Evolutionary conservation across 2,888 invertebrate species (phyloP).

Genomic region (Salpingus planirostris): DNA sequence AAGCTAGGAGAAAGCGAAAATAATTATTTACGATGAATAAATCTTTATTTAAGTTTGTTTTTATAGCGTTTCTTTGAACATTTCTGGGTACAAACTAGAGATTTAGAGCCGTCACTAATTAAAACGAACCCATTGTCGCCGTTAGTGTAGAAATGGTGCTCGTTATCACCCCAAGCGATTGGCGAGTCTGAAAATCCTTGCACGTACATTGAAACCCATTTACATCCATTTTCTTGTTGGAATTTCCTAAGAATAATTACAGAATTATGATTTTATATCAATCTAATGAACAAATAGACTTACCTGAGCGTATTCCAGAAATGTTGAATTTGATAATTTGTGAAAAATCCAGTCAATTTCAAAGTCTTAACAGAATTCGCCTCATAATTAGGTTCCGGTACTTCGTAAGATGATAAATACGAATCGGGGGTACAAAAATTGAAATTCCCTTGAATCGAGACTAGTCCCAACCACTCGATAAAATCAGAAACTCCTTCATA

Average conservation of each 20-base stretch:
- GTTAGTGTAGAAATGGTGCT: conserved; percentile 44
- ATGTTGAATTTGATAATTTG: too few species aligned
- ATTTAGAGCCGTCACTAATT: too few species aligned
- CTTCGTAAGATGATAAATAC: background rate
- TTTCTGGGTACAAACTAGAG: conserved; percentile 33
- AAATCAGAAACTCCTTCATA: background rate
- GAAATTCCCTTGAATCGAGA: background rate
- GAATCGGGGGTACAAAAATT: background rate
- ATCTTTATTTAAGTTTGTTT: conserved; percentile 9
- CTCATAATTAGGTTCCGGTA: too few species aligned
- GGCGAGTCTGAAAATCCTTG: conserved; percentile 50
- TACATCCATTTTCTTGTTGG: conserved; percentile 15
- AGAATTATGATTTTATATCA: background rate
- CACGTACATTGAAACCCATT: conserved; percentile 46
- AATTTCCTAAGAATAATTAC: conserved; percentile 12
- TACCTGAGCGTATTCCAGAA: too few species aligned
- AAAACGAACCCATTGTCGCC: conserved; percentile 46
- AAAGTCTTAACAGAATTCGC: too few species aligned
- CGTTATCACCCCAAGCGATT: conserved; percentile 42
- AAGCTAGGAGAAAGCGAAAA: conserved; percentile 48
- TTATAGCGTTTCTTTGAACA: conserved; percentile 35
- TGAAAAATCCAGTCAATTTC: too few species aligned
- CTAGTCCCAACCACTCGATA: background rate
- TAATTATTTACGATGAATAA: too few species aligned
- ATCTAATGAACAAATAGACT: background rate